Conservation (phyloP, 2,113 vertebrate genomes). For the Chrysemys picta region DNA sequence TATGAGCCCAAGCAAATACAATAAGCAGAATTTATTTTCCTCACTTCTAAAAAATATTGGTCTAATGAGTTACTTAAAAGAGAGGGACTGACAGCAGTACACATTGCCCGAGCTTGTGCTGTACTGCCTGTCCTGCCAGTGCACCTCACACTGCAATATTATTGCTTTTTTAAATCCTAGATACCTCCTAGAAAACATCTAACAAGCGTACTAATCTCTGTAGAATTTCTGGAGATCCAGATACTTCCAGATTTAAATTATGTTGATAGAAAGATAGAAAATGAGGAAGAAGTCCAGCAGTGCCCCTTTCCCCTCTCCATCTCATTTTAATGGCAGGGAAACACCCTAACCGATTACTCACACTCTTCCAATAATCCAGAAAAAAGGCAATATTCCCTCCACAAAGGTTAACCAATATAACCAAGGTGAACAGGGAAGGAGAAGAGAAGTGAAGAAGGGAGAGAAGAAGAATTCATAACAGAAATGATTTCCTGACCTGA, state of each 20-base stretch:
- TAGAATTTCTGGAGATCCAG: neutral
- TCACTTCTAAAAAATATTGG: neutral
- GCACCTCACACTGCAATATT: neutral
- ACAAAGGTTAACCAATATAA: neutral
- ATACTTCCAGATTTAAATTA: neutral
- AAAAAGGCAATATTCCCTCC: neutral
- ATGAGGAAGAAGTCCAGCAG: neutral
- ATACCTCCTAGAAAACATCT: neutral
- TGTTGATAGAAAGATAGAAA: rapidly evolving
- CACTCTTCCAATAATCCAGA: neutral
- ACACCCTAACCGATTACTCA: neutral
- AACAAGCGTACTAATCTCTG: neutral
- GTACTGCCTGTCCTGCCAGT: neutral
- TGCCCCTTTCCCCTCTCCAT: neutral
- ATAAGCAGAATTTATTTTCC: neutral
- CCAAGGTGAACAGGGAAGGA: neutral
- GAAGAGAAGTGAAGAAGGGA: too few species aligned
- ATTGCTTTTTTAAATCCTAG: neutral
- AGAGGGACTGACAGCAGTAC: rapidly evolving
- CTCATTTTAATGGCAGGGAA: neutral
- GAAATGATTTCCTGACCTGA: neutral
- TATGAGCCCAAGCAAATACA: rapidly evolving
- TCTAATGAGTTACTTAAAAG: rapidly evolving
- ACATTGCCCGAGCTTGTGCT: neutral
- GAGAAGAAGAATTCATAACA: neutral